These are phyloP conservation scores for Tipula confusa DNA, from an alignment of 2,888 invertebrate species.

Conservation along the genomic window DNA sequence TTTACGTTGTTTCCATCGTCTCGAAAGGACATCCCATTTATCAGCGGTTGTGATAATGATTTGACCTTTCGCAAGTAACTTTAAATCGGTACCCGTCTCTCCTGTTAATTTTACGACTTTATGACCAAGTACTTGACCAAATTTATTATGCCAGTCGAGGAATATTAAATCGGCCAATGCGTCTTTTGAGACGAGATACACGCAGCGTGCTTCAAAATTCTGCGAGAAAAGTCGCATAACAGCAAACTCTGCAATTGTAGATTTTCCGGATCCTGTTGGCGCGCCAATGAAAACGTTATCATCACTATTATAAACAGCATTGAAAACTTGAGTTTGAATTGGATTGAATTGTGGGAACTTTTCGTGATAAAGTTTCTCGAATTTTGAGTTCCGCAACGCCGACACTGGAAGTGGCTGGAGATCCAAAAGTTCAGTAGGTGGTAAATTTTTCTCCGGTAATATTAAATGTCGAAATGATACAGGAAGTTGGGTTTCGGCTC, in stretches of 20 bases:
- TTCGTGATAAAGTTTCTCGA: conserved; percentile 79
- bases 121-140: conserved; percentile 70
- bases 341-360: conserved; percentile 94
- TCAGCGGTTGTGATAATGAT: conserved; percentile 96
- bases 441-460: conserved; percentile 95
- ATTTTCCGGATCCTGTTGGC: conserved; percentile 88
- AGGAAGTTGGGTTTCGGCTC: conserved; percentile 91
- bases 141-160: conserved; percentile 87
- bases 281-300: conserved; percentile 97
- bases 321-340: conserved; percentile 98
- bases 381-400: conserved; percentile 81
- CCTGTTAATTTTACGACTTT: conserved; percentile 88
- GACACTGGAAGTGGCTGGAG: conserved; percentile 93
- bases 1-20: conserved; percentile 98
- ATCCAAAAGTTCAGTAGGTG: conserved; percentile 95
- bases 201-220: conserved; percentile 74
- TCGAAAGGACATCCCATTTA: conserved; percentile 97
- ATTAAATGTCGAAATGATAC: conserved; percentile 97
- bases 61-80: conserved; percentile 85
- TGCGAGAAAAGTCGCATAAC: conserved; percentile 79
- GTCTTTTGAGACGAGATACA: conserved; percentile 90
- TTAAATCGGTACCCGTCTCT: conserved; percentile 95
- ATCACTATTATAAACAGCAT: conserved; percentile 95
- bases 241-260: conserved; percentile 94
- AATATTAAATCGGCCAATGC: conserved; percentile 85